Conservation (phyloP, 2,888 invertebrate genomes). For the Oscheius sp. region DNA sequence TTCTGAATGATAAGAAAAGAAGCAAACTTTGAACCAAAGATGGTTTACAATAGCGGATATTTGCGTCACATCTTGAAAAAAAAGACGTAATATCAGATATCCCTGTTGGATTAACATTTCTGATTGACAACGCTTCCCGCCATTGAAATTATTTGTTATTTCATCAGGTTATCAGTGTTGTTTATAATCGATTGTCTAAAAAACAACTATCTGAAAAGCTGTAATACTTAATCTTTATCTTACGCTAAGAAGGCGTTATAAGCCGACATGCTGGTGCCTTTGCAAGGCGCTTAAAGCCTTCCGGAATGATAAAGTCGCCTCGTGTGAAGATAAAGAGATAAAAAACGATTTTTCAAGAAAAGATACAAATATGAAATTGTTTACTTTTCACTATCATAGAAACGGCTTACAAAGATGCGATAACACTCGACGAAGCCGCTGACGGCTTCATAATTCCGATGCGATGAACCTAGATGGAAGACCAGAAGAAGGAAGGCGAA, state of each 20-base stretch:
- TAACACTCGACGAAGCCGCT: not conserved
- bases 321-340: constrained; percentile 13
- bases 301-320: constrained; percentile 20
- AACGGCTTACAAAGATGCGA: not conserved
- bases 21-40: no score
- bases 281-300: constrained; percentile 12
- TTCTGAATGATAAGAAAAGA: no score
- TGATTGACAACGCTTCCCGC: no score
- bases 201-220: no score
- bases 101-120: no score
- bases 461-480: not conserved
- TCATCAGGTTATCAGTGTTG: no score
- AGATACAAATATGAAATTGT: not conserved
- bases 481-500: not conserved
- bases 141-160: no score
- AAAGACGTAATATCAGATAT: no score
- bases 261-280: constrained; percentile 16
- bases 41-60: no score
- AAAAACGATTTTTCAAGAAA: constrained; percentile 13
- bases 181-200: no score
- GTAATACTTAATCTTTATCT: constrained; percentile 10
- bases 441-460: not conserved
- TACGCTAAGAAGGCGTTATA: constrained; percentile 12
- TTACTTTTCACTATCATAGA: constrained; percentile 14
- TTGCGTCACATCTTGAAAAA: no score